Percentiles rank a stretch among this genome's conserved stretches.
phyloP scores from a whole-genome alignment of 2,797 vertebrate species.

The Anguilla pacifica region DNA sequence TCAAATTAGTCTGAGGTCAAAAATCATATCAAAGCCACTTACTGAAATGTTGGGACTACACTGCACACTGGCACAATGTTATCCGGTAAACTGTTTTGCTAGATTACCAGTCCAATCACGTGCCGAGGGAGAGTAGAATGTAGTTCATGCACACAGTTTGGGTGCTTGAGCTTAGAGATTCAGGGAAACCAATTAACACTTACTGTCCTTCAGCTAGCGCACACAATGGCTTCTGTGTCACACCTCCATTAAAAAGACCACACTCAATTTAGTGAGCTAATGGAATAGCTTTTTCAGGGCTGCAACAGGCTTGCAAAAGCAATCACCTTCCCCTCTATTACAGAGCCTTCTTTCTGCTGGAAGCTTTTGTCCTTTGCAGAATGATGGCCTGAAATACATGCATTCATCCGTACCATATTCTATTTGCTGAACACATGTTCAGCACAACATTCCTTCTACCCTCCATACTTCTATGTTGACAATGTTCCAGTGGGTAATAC shows the following conservation, averaged over 20 bases:
- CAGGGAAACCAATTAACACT: background rate
- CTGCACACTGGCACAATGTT: background rate
- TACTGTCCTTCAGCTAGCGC: background rate
- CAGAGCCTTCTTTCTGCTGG: background rate
- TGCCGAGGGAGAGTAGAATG: background rate
- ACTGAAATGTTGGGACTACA: background rate
- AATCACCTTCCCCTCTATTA: background rate
- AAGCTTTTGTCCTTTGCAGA: background rate
- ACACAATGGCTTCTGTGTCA: background rate
- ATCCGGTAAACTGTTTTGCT: background rate
- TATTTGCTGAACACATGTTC: background rate
- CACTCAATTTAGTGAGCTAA: background rate
- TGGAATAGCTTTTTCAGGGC: background rate
- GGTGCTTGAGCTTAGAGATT: background rate
- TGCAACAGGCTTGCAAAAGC: background rate
- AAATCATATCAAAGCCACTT: conserved; percentile 19
- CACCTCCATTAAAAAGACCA: background rate
- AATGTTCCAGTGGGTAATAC: conserved; percentile 1
- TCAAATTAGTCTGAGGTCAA: background rate
- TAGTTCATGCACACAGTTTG: background rate
- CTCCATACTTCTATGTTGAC: background rate
- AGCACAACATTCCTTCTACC: conserved; percentile 1
- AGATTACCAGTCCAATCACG: conserved; percentile 5
- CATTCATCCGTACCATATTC: background rate
- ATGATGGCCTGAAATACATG: background rate